Conservation (phyloP, 1,140 invertebrate species). For the Sitobion miscanthi region DNA sequence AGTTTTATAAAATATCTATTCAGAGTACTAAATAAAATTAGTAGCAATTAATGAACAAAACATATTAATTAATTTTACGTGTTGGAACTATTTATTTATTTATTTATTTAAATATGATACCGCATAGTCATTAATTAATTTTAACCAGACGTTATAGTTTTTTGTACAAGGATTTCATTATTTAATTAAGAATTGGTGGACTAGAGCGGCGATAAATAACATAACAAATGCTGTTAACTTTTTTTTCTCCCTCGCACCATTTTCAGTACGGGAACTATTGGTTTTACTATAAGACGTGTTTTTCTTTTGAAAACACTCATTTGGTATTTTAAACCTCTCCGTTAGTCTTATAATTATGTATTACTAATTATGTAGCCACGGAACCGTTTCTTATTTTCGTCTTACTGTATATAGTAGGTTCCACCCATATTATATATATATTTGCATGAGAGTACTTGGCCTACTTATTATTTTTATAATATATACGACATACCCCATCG, state of each 20-base stretch:
- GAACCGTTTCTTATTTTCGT: background rate
- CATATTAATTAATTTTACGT: background rate
- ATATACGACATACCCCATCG: background rate
- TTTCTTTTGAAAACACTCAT: background rate
- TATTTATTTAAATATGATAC: background rate
- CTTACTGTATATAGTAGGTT: background rate
- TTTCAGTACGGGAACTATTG: background rate
- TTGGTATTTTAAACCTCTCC: background rate
- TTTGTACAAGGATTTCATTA: background rate
- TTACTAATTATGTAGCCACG: background rate
- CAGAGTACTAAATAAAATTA: background rate
- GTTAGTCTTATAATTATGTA: background rate
- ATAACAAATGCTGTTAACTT: background rate
- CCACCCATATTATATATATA: background rate
- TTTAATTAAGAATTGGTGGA: background rate
- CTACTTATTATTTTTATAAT: background rate
- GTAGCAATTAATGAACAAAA: background rate
- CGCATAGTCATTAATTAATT: background rate
- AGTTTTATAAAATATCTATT: background rate
- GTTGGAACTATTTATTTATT: background rate
- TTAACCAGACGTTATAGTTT: constrained; percentile 23
- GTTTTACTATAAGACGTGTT: background rate
- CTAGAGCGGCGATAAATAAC: background rate
- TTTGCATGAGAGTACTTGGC: background rate
- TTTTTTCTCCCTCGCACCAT: background rate